Evolutionary conservation across 1,140 invertebrate genomes (phyloP), one percentile per base, ranked within the genome.

Genomic region (Caenorhabditis latens): DNA sequence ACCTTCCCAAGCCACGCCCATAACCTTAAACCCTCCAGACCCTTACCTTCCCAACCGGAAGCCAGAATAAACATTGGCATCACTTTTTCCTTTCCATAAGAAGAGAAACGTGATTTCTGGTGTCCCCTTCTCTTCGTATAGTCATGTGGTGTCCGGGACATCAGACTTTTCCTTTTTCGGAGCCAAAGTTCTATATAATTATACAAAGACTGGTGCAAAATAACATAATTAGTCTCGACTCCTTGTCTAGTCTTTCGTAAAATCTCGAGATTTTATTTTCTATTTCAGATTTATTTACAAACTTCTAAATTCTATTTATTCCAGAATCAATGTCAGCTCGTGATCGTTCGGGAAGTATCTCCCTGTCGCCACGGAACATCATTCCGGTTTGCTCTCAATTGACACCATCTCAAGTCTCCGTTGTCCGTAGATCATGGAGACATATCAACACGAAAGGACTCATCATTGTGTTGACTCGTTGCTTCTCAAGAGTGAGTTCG

Each of bases 381-480:
- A 58, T 84, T 32, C 84, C 84, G 13, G 61, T 84, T 3, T 84
- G 84, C 61, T 63, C 84, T 11, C 84, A 84, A 32, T 24, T 84
- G 42, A 13, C 84, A 40, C 61, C 61, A 16, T 50, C 57, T 2
- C 84, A 84, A 43, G 55, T 84, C 3, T 48, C 32, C 6, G 84
- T 85, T 0, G 13, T 67, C 16, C 67, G 63, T 57, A 42, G 63
- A 43, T 85, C 84, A 21, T 85, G 84, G 84, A 71, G 58, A 42
- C 84, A 85, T 50, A 85, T 85, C 32, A 85, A 85, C 21, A 85
- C 84, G 14, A 85, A 85, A 21, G 84, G 84, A 11, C 84, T 85
- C 3, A 85, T 85, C 7, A 75, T 40, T 57, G 84, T 85, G 8
- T 24, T 85, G 24, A 53, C 84, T 16, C 58, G 84, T 24, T 65